A percentile compares a stretch with the other conserved stretches of the same genome.
phyloP scores from a whole-genome alignment of 2,113 vertebrate genomes.

The Antechinus stuartii region DNA sequence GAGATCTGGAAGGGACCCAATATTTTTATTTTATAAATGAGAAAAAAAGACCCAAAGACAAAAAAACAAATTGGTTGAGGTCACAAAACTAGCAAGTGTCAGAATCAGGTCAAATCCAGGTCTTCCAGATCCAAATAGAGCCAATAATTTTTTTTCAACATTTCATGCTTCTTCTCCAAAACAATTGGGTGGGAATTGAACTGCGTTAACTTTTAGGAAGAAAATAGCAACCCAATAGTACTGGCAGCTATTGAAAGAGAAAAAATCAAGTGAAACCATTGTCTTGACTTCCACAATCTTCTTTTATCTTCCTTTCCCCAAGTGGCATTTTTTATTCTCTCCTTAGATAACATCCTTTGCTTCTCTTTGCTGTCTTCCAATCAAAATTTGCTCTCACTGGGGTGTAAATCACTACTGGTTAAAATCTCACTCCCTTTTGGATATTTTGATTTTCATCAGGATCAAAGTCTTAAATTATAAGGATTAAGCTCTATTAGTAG shows the following conservation, averaged over 20 bases:
- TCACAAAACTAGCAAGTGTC: neutral
- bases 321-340: neutral
- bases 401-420: neutral
- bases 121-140: neutral
- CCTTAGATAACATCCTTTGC: neutral
- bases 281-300: neutral
- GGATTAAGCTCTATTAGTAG: neutral
- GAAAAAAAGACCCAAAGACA: neutral
- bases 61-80: slow-evolving; percentile 16
- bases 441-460: neutral
- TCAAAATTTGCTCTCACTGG: neutral
- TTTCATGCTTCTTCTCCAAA: neutral
- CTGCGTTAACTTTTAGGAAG: neutral
- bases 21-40: neutral
- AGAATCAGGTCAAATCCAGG: neutral
- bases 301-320: neutral
- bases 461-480: neutral
- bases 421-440: neutral
- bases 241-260: neutral
- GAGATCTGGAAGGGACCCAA: neutral
- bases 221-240: neutral
- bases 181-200: neutral
- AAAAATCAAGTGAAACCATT: neutral
- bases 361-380: neutral
- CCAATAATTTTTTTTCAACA: neutral